Conservation (phyloP, 1,140 invertebrate genomes). For the Venustaconcha ellipsiformis region DNA sequence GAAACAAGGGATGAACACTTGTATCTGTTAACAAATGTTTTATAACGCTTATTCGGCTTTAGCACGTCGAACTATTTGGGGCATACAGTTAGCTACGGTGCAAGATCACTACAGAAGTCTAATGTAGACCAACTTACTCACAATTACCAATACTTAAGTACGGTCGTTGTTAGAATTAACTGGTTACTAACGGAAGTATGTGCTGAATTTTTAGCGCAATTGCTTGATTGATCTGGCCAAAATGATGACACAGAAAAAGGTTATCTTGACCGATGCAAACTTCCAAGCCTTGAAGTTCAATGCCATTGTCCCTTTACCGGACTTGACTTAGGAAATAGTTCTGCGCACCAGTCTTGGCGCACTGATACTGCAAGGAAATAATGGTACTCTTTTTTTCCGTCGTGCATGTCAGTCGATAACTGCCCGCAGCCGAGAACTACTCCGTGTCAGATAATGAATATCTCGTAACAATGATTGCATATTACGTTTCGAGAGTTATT, state of each 20-base stretch:
- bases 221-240: too few relatives aligned
- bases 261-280: too few relatives aligned
- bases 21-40: slow-evolving; percentile 15
- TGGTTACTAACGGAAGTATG: too few relatives aligned
- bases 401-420: too few relatives aligned
- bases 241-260: too few relatives aligned
- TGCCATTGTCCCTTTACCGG: slow-evolving; percentile 26
- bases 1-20: not conserved
- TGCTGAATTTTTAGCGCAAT: too few relatives aligned
- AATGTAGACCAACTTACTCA: slow-evolving; percentile 9
- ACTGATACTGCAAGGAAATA: slow-evolving; percentile 44
- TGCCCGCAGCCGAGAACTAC: too few relatives aligned
- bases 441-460: too few relatives aligned
- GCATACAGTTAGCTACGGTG: slow-evolving; percentile 16
- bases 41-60: slow-evolving; percentile 22
- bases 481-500: too few relatives aligned
- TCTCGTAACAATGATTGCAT: too few relatives aligned
- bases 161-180: not conserved
- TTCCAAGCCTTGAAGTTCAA: not conserved
- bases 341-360: slow-evolving; percentile 25
- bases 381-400: not conserved
- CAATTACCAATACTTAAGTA: slow-evolving; percentile 21
- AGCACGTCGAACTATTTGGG: slow-evolving; percentile 38
- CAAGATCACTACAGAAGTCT: slow-evolving; percentile 5
- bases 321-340: slow-evolving; percentile 25